phyloP scores from a whole-genome alignment of 2,797 vertebrate species.

The Bufotes viridis region DNA sequence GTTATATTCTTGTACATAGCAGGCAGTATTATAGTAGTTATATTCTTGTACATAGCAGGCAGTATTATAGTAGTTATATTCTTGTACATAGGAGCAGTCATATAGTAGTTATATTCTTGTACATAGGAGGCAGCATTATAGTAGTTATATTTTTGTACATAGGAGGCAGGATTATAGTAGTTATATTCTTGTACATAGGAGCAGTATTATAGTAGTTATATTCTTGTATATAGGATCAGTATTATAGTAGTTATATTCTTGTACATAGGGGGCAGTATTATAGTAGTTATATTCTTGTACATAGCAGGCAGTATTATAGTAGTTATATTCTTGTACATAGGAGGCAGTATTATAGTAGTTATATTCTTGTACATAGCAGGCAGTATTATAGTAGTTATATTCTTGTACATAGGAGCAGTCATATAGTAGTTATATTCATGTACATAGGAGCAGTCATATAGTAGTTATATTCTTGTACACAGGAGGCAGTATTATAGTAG shows the following conservation, averaged over 20 bases:
- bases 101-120: constrained; percentile 15
- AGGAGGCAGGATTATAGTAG: not conserved
- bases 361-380: not conserved
- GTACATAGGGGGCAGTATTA: not conserved
- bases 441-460: not conserved
- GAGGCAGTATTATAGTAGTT: not conserved
- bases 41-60: constrained; percentile 6
- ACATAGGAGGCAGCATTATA: constrained; percentile 1
- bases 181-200: not conserved
- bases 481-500: not conserved
- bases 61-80: constrained; percentile 15
- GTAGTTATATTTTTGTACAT: not conserved
- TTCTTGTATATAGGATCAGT: constrained; percentile 3
- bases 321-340: constrained; percentile 12
- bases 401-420: not conserved
- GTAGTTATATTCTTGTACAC: not conserved
- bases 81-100: not conserved
- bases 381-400: constrained; percentile 2
- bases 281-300: constrained; percentile 3
- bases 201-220: constrained; percentile 6
- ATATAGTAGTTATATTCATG: not conserved
- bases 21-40: constrained; percentile 10
- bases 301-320: not conserved
- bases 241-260: constrained; percentile 1
- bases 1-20: constrained; percentile 11